Conservation (phyloP, 2,888 invertebrate species). For the Aproaerema taeniolella region DNA sequence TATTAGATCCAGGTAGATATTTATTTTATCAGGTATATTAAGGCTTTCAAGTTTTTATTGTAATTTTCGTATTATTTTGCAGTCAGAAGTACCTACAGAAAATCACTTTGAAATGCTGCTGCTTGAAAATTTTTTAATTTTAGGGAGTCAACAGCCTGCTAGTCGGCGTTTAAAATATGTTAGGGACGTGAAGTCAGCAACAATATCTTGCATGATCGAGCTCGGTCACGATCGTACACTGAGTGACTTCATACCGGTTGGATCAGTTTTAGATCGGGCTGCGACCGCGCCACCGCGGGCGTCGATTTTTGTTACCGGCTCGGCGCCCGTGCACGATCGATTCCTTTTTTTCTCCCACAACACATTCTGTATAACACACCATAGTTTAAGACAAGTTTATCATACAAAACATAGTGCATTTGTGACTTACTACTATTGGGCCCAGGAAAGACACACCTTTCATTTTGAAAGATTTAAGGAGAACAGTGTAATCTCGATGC, state of each 20-base stretch:
- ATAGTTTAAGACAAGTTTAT: constrained; percentile 5
- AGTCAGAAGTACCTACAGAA: no score
- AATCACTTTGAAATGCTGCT: no score
- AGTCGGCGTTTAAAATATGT: no score
- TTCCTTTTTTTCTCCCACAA: constrained; percentile 40
- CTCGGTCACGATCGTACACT: constrained; percentile 43
- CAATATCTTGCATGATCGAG: constrained; percentile 33
- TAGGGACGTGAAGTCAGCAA: constrained; percentile 28
- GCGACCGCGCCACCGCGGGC: constrained; percentile 52
- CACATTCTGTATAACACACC: constrained; percentile 13
- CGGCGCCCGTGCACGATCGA: constrained; percentile 39
- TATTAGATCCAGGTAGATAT: no score
- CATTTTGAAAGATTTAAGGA: constrained; percentile 15
- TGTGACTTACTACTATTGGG: background rate
- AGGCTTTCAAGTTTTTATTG: no score
- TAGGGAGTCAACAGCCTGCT: no score
- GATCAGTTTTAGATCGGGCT: constrained; percentile 64
- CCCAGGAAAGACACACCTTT: constrained; percentile 15
- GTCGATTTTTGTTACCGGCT: constrained; percentile 27
- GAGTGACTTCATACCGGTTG: constrained; percentile 61
- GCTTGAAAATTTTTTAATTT: no score
- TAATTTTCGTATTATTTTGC: no score
- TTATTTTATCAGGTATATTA: no score
- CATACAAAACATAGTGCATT: constrained; percentile 4
- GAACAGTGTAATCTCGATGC: constrained; percentile 17